Evolutionary conservation across 2,797 vertebrate genomes (phyloP).

Genomic region (Premnoplex brunnescens): DNA sequence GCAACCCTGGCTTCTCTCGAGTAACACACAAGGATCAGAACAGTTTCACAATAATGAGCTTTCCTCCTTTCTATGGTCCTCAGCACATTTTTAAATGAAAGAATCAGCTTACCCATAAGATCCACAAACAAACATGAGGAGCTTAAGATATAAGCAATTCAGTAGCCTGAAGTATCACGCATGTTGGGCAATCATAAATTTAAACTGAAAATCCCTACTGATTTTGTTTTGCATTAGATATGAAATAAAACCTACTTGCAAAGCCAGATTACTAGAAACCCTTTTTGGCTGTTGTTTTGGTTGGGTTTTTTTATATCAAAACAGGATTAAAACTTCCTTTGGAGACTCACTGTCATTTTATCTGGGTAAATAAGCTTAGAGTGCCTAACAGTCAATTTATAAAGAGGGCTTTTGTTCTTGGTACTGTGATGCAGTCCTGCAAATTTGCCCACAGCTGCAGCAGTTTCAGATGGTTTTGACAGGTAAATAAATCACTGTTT

Average conservation of each 20-base stretch:
- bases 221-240: conserved; percentile 10
- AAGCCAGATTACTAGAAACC: conserved; percentile 23
- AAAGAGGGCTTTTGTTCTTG: conserved; percentile 50
- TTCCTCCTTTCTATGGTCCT: neutral
- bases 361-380: conserved; percentile 48
- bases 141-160: conserved; percentile 2
- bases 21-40: neutral
- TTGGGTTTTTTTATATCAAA: neutral
- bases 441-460: conserved; percentile 57
- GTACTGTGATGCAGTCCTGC: neutral
- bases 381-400: conserved; percentile 26
- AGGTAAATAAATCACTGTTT: conserved; percentile 60
- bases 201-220: conserved; percentile 14
- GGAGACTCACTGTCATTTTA: conserved; percentile 16
- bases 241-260: neutral
- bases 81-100: conserved; percentile 38
- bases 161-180: neutral
- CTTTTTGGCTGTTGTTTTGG: neutral
- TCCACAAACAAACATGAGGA: neutral
- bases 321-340: conserved; percentile 58
- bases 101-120: conserved; percentile 10
- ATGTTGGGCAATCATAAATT: neutral
- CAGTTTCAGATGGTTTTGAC: conserved; percentile 46
- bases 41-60: neutral
- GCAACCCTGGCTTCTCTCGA: neutral